phyloP scores from a whole-genome alignment of 2,797 vertebrate genomes.

The Cirrhinus mrigala region DNA sequence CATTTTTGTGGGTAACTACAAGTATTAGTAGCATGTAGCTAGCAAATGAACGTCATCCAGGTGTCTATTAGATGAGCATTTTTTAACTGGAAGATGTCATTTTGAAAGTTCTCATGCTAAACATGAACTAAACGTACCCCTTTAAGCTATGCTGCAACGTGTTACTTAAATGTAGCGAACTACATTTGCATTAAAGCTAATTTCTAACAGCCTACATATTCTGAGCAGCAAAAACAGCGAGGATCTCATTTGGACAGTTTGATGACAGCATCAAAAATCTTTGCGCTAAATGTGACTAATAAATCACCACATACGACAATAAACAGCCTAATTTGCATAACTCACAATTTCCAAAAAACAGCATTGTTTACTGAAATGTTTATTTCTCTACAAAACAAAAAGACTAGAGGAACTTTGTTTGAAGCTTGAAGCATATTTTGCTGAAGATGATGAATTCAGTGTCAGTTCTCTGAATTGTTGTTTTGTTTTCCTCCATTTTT shows the following conservation, averaged over 20 bases:
- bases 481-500: neutral
- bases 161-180: neutral
- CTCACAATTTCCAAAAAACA: neutral
- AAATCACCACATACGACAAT: neutral
- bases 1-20: neutral
- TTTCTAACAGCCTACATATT: neutral
- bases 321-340: conserved; percentile 14
- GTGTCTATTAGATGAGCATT: neutral
- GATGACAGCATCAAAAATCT: neutral
- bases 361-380: conserved; percentile 4
- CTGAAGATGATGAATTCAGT: conserved; percentile 15
- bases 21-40: neutral
- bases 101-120: neutral
- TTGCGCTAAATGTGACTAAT: neutral
- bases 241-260: neutral
- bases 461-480: neutral
- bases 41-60: neutral
- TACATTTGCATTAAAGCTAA: no score
- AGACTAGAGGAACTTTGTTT: neutral
- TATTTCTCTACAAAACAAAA: neutral
- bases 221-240: neutral
- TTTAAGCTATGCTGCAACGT: neutral
- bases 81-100: neutral
- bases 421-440: neutral
- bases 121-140: neutral